Percentiles rank a stretch among this genome's conserved stretches.
Evolutionary conservation across 2,797 vertebrate genomes (phyloP).

Genomic region (Mus caroli): DNA sequence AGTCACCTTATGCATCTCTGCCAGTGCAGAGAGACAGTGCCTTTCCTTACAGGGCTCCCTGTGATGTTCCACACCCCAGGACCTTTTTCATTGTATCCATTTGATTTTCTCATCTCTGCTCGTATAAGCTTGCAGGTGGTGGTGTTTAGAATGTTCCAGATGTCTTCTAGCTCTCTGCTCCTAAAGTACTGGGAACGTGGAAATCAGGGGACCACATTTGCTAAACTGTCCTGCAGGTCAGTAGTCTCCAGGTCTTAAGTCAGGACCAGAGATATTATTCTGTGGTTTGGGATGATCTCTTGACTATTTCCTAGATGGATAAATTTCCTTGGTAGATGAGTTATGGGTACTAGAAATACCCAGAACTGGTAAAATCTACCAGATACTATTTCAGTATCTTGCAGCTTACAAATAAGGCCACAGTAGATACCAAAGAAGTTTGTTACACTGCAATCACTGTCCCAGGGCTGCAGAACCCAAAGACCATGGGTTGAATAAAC

Average conservation of each 20-base stretch:
- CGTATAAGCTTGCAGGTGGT: neutral
- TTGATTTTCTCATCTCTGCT: neutral
- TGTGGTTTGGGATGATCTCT: neutral
- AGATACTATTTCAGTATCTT: neutral
- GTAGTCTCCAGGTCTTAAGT: neutral
- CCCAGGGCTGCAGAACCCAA: neutral
- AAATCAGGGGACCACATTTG: neutral
- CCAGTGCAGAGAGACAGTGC: neutral
- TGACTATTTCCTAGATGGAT: neutral
- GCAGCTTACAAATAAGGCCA: neutral
- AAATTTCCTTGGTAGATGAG: neutral
- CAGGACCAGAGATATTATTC: neutral
- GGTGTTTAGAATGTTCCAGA: neutral
- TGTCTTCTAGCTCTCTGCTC: neutral
- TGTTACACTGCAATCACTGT: neutral
- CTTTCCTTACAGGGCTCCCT: neutral
- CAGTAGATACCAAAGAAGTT: neutral
- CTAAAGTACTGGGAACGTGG: neutral
- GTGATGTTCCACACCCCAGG: neutral
- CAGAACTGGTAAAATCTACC: neutral
- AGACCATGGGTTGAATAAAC: neutral
- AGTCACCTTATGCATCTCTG: neutral
- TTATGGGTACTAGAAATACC: neutral
- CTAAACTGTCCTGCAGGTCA: neutral
- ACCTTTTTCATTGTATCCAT: neutral